These are phyloP conservation scores for Euura lappo DNA, from an alignment of 1,140 invertebrate genomes.

Conservation along the genomic window DNA sequence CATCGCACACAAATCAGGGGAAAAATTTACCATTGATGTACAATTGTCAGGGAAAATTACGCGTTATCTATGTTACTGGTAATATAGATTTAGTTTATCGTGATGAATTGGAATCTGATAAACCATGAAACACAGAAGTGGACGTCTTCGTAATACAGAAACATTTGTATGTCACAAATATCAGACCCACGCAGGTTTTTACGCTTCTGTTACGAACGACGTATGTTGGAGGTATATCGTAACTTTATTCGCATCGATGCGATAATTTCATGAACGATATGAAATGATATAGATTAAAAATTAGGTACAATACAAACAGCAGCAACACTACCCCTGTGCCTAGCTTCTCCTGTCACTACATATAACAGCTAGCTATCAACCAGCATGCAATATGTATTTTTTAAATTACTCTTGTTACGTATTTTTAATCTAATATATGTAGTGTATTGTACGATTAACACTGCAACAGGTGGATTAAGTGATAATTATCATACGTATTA, in stretches of 20 bases:
- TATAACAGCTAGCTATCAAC: constrained; percentile 61
- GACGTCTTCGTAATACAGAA: background rate
- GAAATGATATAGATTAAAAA: background rate
- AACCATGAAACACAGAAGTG: background rate
- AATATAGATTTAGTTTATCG: too few relatives aligned
- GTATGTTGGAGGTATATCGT: background rate
- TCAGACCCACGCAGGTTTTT: background rate
- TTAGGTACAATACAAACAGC: constrained; percentile 37
- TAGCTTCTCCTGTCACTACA: constrained; percentile 64
- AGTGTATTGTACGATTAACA: constrained; percentile 8
- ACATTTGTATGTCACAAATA: background rate
- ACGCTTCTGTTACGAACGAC: background rate
- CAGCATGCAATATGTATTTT: constrained; percentile 47
- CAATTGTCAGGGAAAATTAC: too few relatives aligned
- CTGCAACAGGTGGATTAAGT: background rate
- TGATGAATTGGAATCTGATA: too few relatives aligned
- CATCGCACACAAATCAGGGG: too few relatives aligned
- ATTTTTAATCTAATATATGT: background rate
- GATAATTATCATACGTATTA: background rate
- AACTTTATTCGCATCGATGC: background rate
- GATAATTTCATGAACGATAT: background rate
- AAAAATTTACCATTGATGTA: too few relatives aligned
- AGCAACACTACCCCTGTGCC: constrained; percentile 58
- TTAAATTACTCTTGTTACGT: constrained; percentile 22
- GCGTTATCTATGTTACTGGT: too few relatives aligned